Evolutionary conservation across 2,888 invertebrate genomes (phyloP).

Genomic region (Pandemis heparana): DNA sequence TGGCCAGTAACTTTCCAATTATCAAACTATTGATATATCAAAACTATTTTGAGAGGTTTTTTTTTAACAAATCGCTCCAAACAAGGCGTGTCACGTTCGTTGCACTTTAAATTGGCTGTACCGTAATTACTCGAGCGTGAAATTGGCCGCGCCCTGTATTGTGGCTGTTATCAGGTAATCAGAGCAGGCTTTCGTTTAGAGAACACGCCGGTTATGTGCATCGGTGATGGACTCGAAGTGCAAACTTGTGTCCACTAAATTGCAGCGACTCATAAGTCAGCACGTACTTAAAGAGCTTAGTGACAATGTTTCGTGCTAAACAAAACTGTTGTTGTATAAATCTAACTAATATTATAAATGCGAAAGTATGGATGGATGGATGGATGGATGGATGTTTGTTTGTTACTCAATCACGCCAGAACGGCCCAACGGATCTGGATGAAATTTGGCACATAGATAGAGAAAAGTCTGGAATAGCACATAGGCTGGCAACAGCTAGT

Average conservation of each 20-base stretch:
- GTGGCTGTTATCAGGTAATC: slow-evolving; percentile 45
- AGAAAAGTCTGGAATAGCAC: too few relatives aligned
- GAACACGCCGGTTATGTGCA: neutral
- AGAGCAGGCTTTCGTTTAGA: slow-evolving; percentile 18
- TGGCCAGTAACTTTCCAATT: neutral
- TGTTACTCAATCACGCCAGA: too few relatives aligned
- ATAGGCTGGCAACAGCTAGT: too few relatives aligned
- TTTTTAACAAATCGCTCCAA: slow-evolving; percentile 21
- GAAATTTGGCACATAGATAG: too few relatives aligned
- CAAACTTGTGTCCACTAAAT: neutral
- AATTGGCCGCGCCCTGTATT: slow-evolving; percentile 59
- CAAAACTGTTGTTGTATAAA: too few relatives aligned
- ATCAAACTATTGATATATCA: neutral
- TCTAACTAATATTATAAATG: too few relatives aligned
- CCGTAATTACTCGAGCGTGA: slow-evolving; percentile 66
- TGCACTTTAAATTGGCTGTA: slow-evolving; percentile 51
- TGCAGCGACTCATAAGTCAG: neutral
- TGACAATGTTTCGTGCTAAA: neutral
- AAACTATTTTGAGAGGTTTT: neutral
- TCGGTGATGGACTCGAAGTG: neutral
- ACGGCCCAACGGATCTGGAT: too few relatives aligned
- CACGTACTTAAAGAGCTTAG: neutral
- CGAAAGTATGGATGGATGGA: too few relatives aligned
- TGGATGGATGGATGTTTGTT: too few relatives aligned
- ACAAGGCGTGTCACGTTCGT: slow-evolving; percentile 55